Evolutionary conservation across 1,140 invertebrate species (phyloP).

Genomic region (Doryteuthis pealeii): DNA sequence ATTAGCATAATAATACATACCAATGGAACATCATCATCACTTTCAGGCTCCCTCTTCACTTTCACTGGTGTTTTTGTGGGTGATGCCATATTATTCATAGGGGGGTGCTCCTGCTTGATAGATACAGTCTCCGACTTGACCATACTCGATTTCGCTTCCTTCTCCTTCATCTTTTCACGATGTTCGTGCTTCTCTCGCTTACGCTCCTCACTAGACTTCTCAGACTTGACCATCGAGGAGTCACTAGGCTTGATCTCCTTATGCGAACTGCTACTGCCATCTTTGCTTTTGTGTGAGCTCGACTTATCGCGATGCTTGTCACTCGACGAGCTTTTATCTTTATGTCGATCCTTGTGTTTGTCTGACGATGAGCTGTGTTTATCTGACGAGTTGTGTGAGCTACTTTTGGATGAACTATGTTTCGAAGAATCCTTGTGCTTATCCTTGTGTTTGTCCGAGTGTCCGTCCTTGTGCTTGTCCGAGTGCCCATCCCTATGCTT

Average conservation of each 20-base stretch:
- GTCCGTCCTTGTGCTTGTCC: not conserved
- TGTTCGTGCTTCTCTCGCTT: not conserved
- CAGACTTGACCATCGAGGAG: not conserved
- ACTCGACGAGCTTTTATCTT: conserved; percentile 61
- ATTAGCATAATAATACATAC: conserved; percentile 58
- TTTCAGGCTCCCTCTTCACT: conserved; percentile 54
- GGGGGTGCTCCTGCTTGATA: not conserved
- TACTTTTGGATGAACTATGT: conserved; percentile 1
- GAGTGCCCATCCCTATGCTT: not conserved
- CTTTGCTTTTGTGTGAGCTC: not conserved
- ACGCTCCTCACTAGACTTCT: not conserved
- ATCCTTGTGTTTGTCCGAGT: not conserved
- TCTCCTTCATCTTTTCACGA: not conserved
- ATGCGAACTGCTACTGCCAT: conserved; percentile 1
- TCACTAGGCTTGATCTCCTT: not conserved
- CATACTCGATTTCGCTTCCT: conserved; percentile 23
- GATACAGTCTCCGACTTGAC: conserved; percentile 13
- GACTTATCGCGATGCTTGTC: conserved; percentile 18
- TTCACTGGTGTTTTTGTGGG: not conserved
- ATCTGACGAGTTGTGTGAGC: conserved; percentile 29
- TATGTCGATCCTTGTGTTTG: conserved; percentile 22
- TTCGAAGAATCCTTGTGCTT: not conserved
- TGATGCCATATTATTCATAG: too few species aligned
- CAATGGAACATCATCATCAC: conserved; percentile 75
- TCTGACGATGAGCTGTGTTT: conserved; percentile 58